Evolutionary conservation across 2,888 invertebrate genomes (phyloP), one percentile per base, ranked within the genome.

Genomic region (Operophtera brumata): DNA sequence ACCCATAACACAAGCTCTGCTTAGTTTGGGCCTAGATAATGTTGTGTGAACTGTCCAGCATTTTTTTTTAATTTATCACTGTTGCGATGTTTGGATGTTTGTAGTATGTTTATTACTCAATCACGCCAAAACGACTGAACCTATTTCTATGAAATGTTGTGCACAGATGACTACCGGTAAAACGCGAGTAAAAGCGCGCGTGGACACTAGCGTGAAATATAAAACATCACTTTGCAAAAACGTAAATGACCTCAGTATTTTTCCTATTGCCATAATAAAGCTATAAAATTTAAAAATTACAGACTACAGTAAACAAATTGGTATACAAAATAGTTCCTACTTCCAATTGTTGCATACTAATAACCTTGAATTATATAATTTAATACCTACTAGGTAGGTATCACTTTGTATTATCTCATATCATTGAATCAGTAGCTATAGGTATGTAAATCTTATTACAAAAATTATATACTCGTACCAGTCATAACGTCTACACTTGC

Each of bases 401-500:
- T 50, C 32, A 14, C 37, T 20, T 39, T 36, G 37, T 1, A 32
- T 13, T 26, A 30, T 45, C 37, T 9, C n/a, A 40, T 25, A 40
- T 4, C 3, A 34, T 40, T 41, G 35, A 50, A 49, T 46, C 58
- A 52, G 60, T 26, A n/a, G n/a, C n/a, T n/a, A n/a, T n/a, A n/a
- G n/a, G n/a, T n/a, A n/a, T n/a, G n/a, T n/a, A n/a, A 53, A 34
- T 41, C 40, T 53, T 59, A 63, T 61, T 61, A 61, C 49, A 30
- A 61, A 61, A 63, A 63, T 63, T 59, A 59, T 51, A 61, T 34
- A 57, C 45, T 14, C 40, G 37, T 26, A 30, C 30, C 30, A 37
- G 12, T 11, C 11, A 11, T 34, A 6, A 6, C 37, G 35, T 8
- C 42, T 39, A 41, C 34, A 13, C 25, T 36, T 53, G 45, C 39